These are phyloP conservation scores for Lepisosteus osseus DNA, from an alignment of 2,113 vertebrate species.

Conservation along the genomic window DNA sequence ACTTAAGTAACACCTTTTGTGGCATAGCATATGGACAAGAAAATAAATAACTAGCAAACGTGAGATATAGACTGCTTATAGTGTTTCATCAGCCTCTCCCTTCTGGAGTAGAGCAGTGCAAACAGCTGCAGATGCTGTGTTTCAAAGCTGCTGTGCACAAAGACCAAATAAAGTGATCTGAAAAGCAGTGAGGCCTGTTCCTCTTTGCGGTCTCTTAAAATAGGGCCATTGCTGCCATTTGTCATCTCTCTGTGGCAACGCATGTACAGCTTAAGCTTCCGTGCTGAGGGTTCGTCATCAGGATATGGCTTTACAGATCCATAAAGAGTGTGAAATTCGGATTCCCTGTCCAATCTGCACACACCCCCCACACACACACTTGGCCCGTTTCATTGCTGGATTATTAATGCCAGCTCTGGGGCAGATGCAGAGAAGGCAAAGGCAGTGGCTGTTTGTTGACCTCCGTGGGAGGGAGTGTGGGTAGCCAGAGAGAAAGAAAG, in stretches of 20 bases:
- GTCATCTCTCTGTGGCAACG: constrained; percentile 36
- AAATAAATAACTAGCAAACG: too few species aligned
- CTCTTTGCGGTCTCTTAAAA: too few species aligned
- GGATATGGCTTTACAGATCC: constrained; percentile 31
- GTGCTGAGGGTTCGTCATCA: constrained; percentile 7
- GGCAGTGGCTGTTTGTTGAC: constrained; percentile 50
- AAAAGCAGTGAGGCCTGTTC: constrained; percentile 22
- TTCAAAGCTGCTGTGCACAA: constrained; percentile 40
- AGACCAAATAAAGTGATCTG: constrained; percentile 31
- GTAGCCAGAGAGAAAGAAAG: constrained; percentile 27
- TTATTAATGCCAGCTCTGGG: constrained; percentile 45
- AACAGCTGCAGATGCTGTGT: constrained; percentile 51
- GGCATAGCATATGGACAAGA: too few species aligned
- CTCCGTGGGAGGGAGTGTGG: constrained; percentile 49
- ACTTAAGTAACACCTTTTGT: too few species aligned
- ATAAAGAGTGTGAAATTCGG: constrained; percentile 22
- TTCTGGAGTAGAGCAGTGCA: constrained; percentile 31
- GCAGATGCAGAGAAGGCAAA: constrained; percentile 45
- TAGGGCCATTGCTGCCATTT: constrained; percentile 16
- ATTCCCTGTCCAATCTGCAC: not conserved
- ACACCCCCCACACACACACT: constrained; percentile 3
- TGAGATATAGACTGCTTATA: too few species aligned
- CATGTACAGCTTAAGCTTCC: constrained; percentile 19
- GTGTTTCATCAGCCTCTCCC: constrained; percentile 31
- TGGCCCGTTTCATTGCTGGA: constrained; percentile 28